Base-by-base conservation (phyloP, 2,888 invertebrate species). In the Poecilobothrus nobilitatus region DNA sequence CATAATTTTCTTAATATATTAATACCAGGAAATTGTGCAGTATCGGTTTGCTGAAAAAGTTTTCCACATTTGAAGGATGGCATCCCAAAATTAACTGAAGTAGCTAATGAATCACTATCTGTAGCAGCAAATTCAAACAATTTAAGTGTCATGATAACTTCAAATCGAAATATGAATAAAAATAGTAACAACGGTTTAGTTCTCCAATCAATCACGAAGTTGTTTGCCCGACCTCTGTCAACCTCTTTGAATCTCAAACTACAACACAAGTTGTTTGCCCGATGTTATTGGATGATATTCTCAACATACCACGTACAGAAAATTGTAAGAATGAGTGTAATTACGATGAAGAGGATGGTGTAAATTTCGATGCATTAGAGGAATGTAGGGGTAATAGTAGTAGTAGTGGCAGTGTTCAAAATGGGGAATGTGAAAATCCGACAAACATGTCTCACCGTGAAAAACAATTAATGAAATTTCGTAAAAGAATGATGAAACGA, bases 321-420 rank as follows among this genome's bases (percentile, higher is more conserved):
- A 90, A 86, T 70, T 91, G 91, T 0, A 91, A 91, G 78, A 91
- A 91, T 78, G 88, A 88, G 73, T 92, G 91, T 80, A 87, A 85
- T 68, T 90, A 90, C 76, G 87, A 89, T 74, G 74, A 77, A 6
- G 78, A 76, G 71, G 77, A 72, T 9, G 70, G 37, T 2, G 20
- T 65, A 37, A 63, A 15, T 21, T 65, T 27, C 15, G 67, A 69
- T 66, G 67, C 53, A 33, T 22, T 65, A 15, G 65, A 20, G 1
- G 37, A 65, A n/a, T 22, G 63, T 27, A 27, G 63, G 3, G 21
- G 62, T 8, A 27, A 27, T 63, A 63, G 63, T 15, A 27, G 63
- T 27, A 33, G 12, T 63, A 27, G 64, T 33, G 65, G 65, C 10
- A 37, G 65, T n/a, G 20, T 3, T 27, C 10, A 33, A 15, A 67